Base-by-base conservation (phyloP, 35 echinoderm and acorn worm species). In the Heliocidaris erythrogramma region DNA sequence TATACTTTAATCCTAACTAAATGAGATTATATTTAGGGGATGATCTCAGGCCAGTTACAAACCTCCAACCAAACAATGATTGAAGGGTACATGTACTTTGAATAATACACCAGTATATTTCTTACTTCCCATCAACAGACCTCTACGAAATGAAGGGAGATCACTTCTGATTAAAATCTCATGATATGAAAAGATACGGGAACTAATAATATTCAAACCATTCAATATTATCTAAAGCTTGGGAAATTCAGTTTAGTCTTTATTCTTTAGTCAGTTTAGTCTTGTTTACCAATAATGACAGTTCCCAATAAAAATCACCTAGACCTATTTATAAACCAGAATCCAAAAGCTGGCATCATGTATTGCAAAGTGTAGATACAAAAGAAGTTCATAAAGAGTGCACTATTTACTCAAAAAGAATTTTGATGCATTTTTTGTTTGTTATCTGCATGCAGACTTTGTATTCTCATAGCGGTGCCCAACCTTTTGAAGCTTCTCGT, bases 361-460 rank as follows among this genome's bases (percentile, higher is more conserved):
- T 42, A 42, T 27, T 7, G 27, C 27, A 78, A 78, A 78, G 35
- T 78, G 4, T 78, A n/a, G n/a, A n/a, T 27, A n/a, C 27, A 78
- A 0, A 2, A 11, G 8, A 78, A 8, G 65, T 78, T 78, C 65
- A 78, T 5, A 78, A 78, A 18, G 65, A 78, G 65, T 78, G 65
- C 65, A 78, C 27, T 78, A n/a, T 78, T 78, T 78, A n/a, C 65
- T 27, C 27, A 27, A 18, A 78, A 18, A 78, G 65, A 27, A 78
- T 78, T 78, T 78, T 78, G 65, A 78, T 78, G 65, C 65, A 78
- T 78, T 78, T 69, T 78, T 78, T 7, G n/a, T 78, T 78, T 78
- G 65, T 78, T 78, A 21, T 78, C 65, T 78, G 65, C 21, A 78
- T 69, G 60, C 60, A 27, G 60, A 69, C 60, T 69, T 69, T 69